Base-by-base conservation (phyloP, 2,797 vertebrate genomes). In the Peromyscus melanophrys region DNA sequence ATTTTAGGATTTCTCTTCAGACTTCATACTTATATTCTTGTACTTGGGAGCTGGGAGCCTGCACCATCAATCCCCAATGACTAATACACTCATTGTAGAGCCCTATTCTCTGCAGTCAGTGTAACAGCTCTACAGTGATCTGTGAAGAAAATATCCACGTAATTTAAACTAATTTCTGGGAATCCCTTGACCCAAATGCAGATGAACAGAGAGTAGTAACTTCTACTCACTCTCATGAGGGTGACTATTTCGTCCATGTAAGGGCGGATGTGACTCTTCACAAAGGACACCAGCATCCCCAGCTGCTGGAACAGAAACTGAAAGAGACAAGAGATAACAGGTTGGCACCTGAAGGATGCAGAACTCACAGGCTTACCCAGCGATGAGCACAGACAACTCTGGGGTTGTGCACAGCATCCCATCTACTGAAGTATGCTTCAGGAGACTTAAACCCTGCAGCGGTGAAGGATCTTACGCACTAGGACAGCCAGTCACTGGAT, bases 231-330 rank as follows among this genome's bases (percentile, higher is more conserved):
- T 98, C 99, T 99, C 98, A 99, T 99, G 93, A 99, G 99, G 89
- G 99, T 99, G 98, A 99, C 99, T 94, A 99, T 99, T 98, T 99
- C 99, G 81, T 99, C 99, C 99, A 99, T 99, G 93, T 99, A 99
- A 6, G 99, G 99, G 37, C 99, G 99, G 98, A 99, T 99, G 96
- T 99, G 99, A 97, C 99, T 99, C 98, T 99, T 99, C 95, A 99
- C 99, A 95, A 99, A 99, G 97, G 99, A 99, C 94, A 99, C 99
- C 95, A 99, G 98, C 99, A 99, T 99, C 75, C 99, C 99, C 96
- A 99, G 99, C 98, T 99, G 99, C 98, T 99, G 99, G 98, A 99
- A 99, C 57, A 99, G 99, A 98, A 99, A 99, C 99, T 99, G 98
- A 89, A 96, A 98, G 37, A 84, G 96, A 98, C 49, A 96, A 94